Evolutionary conservation across 2,113 vertebrate genomes (phyloP).

Genomic region (Crotalus horridus): DNA sequence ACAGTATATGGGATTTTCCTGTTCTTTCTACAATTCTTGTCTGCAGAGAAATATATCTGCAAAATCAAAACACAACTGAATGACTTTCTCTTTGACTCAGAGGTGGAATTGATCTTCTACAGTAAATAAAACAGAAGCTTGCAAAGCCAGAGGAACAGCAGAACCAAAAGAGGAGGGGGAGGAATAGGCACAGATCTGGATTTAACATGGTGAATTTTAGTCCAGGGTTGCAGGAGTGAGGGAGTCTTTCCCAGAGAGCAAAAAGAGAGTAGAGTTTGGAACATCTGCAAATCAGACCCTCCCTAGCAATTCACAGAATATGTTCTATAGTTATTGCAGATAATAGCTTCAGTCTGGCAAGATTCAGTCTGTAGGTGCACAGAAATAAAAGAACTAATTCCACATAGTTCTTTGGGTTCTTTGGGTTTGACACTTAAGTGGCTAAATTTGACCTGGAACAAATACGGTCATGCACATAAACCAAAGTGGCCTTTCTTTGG

Average conservation of each 20-base stretch:
- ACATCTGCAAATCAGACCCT: too few relatives aligned
- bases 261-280: too few relatives aligned
- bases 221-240: background rate
- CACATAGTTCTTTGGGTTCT: too few relatives aligned
- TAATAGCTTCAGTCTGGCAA: too few relatives aligned
- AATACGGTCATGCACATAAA: background rate
- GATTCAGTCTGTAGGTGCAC: too few relatives aligned
- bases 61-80: background rate
- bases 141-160: background rate
- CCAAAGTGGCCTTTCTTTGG: background rate
- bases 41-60: background rate
- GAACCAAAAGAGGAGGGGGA: background rate
- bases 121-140: background rate
- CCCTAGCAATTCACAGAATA: too few relatives aligned
- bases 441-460: background rate
- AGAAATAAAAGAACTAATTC: too few relatives aligned
- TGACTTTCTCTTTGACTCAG: background rate
- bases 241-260: too few relatives aligned
- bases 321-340: too few relatives aligned
- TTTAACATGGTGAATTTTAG: background rate
- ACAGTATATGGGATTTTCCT: background rate
- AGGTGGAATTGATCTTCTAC: background rate
- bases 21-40: background rate
- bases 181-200: background rate
- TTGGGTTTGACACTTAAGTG: background rate